Evolutionary conservation across 2,113 vertebrate species (phyloP), one percentile per base, ranked within the genome.

Genomic region (Enhydra lutris): DNA sequence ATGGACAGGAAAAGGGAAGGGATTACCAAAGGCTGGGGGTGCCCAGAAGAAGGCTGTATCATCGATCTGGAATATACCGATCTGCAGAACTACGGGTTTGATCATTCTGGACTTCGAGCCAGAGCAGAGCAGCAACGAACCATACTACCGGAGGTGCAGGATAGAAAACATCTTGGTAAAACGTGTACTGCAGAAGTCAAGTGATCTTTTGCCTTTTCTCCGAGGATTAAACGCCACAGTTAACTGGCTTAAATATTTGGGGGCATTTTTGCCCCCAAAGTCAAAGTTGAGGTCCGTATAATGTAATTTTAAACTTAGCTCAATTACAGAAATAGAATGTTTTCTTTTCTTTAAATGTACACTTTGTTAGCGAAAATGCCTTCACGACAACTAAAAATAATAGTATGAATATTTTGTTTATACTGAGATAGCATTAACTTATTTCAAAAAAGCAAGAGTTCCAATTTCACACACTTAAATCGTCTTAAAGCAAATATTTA

Each of bases 401-500:
- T 21, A 92, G 13, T 88, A 63, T 6, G 7, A 71, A 18, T 36
- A 78, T 80, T 93, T 95, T 96, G 10, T 79, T 96, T 95, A 86
- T 65, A 67, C 59, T 94, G 52, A 78, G 9, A 93, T 1, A 82
- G 4, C 17, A 83, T 26, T 95, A 89, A 86, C 10, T 79, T 86
- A 89, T 63, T 96, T 95, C 34, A 50, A 95, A 94, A 91, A 84
- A 80, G 39, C 31, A 82, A 7, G 63, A 76, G 65, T 69, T 95
- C 36, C 73, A 57, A 81, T 88, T 90, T 71, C 1, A 91, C 11
- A 29, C 65, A 74, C 29, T 17, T 34, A 92, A 89, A 90, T 34
- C 47, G 47, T 65, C 45, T 39, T 78, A 50, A 95, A 85, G 57
- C 21, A 57, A 84, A 88, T 24, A 2, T 76, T 61, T 42, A 36